Evolutionary conservation across 2,888 invertebrate genomes (phyloP), one percentile per base, ranked within the genome.

Genomic region (Philonicus albiceps): DNA sequence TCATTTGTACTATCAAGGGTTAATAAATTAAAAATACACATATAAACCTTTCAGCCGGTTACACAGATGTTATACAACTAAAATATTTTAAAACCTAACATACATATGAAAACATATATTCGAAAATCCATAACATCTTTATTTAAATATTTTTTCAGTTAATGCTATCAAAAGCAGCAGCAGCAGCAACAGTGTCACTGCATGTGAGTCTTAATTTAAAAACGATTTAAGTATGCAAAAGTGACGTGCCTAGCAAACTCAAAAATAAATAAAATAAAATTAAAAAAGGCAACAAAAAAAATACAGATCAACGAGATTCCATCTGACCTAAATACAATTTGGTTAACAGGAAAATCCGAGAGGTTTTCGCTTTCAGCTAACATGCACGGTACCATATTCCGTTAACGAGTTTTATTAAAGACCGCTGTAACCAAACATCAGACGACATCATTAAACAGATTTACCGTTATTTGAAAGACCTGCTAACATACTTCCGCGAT

Each of bases 401-500:
- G 76, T 55, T 49, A 34, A 76, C 37, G 78, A 78, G 64, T 86
- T 78, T 78, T 86, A 64, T 86, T 37, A 80, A 78, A 72, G 40
- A 83, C 88, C 87, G 88, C 88, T 86, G 87, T 86, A 87, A 86
- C 84, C 73, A 80, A 88, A 88, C 78, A 87, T 80, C 30, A 85
- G 85, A 81, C 87, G 88, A 87, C 88, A 87, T 86, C 88, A 87
- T 88, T 88, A 87, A 86, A 55, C 76, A 49, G 30, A 86, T 90
- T 89, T 91, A 92, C 92, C 92, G 92, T 92, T 92, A 92, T 89
- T 90, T 90, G 89, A 91, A 90, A 92, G 92, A 92, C 92, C 92
- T 92, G 91, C 92, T 92, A 92, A 92, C 92, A 92, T 90, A 92
- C 92, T 92, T 92, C 92, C 92, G 92, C 90, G 90, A 90, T 91